Conservation (phyloP, 2,888 invertebrate species). For the Clitarchus hookeri region DNA sequence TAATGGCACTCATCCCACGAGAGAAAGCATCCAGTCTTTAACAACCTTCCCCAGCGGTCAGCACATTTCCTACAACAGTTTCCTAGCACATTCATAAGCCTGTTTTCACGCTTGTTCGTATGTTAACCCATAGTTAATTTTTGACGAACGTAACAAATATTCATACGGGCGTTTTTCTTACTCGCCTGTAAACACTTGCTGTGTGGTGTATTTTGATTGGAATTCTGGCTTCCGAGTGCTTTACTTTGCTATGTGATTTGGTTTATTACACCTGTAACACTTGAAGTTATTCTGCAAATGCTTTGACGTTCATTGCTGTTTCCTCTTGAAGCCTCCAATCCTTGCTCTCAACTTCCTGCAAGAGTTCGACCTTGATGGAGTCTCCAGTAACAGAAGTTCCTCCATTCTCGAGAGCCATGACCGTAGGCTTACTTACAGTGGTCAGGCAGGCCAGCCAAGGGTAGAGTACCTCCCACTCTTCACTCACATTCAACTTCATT, state of each 20-base stretch:
- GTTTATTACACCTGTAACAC: too few species aligned
- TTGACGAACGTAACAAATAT: background rate
- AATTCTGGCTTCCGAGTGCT: too few species aligned
- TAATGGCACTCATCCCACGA: constrained; percentile 34
- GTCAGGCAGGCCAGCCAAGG: background rate
- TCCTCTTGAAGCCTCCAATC: too few species aligned
- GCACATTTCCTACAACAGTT: too few species aligned
- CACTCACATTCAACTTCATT: background rate
- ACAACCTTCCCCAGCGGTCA: background rate
- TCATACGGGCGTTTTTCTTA: background rate
- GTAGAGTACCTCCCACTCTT: background rate
- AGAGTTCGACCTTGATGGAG: too few species aligned
- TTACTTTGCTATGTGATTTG: too few species aligned
- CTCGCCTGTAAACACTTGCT: background rate
- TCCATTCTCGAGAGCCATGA: too few species aligned
- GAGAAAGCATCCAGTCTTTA: background rate
- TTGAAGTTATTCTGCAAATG: too few species aligned
- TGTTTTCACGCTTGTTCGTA: background rate
- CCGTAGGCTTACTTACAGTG: background rate
- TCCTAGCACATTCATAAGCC: too few species aligned
- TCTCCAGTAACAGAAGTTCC: too few species aligned
- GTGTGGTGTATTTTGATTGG: background rate
- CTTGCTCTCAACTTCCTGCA: background rate
- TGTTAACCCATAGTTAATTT: background rate
- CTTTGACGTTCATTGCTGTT: too few species aligned